These are phyloP conservation scores for Drosophila atripex DNA, from an alignment of 2,888 invertebrate species.

Conservation along the genomic window DNA sequence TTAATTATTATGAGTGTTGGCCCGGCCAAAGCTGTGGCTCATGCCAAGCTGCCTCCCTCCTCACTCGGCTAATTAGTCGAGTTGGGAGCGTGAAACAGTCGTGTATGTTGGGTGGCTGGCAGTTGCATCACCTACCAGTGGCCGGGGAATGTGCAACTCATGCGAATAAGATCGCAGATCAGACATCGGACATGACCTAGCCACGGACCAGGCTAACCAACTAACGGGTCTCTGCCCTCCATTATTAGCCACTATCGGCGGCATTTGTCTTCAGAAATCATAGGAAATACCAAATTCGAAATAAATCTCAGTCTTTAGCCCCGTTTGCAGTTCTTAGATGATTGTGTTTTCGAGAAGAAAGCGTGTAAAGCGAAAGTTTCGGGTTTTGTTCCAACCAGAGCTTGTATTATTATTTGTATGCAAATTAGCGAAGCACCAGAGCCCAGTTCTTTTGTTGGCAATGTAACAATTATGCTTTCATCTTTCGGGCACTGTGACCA, in stretches of 20 bases:
- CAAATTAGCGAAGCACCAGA: constrained; percentile 57
- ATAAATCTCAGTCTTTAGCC: constrained; percentile 36
- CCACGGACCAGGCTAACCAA: not conserved
- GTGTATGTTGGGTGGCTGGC: constrained; percentile 36
- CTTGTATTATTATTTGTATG: constrained; percentile 64
- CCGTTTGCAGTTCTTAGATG: constrained; percentile 49
- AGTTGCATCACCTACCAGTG: constrained; percentile 61
- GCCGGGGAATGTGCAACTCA: constrained; percentile 35
- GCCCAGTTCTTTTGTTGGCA: constrained; percentile 46
- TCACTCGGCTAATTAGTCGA: constrained; percentile 64
- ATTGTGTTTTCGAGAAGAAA: constrained; percentile 38
- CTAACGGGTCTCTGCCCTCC: constrained; percentile 40
- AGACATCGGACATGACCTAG: constrained; percentile 35
- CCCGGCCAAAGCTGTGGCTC: constrained; percentile 43
- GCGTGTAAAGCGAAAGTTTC: constrained; percentile 56
- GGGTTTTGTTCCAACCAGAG: constrained; percentile 7
- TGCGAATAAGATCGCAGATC: constrained; percentile 29
- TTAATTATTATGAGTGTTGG: constrained; percentile 61
- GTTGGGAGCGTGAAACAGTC: constrained; percentile 71
- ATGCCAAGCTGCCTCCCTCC: constrained; percentile 33
- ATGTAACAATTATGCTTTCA: constrained; percentile 47
- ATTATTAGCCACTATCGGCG: constrained; percentile 36
- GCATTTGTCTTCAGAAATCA: constrained; percentile 30
- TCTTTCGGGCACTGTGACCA: constrained; percentile 7
- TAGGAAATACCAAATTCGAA: constrained; percentile 32